Conservation (phyloP, 2,888 invertebrate species). For the Pyrrhia umbra region DNA sequence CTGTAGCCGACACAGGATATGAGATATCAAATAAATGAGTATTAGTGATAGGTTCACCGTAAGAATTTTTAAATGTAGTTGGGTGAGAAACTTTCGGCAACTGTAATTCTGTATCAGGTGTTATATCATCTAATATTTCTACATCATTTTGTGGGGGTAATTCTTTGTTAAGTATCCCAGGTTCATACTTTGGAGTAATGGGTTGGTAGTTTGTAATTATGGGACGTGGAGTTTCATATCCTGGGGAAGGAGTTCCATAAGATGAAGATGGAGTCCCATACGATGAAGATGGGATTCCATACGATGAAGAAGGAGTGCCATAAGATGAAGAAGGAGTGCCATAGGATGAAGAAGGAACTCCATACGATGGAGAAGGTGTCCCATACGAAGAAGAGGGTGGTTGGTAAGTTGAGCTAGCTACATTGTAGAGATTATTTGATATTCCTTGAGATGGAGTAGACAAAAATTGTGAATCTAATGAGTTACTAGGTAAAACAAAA, state of each 20-base stretch:
- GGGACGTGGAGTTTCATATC: conserved; percentile 66
- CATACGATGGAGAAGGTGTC: conserved; percentile 66
- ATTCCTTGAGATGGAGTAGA: conserved; percentile 56
- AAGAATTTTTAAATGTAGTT: conserved; percentile 83
- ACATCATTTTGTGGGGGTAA: conserved; percentile 72
- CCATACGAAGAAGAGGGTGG: conserved; percentile 64
- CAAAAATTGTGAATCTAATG: conserved; percentile 55
- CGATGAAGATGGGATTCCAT: conserved; percentile 64
- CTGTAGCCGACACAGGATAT: conserved; percentile 81
- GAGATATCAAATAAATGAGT: conserved; percentile 76
- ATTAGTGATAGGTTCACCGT: conserved; percentile 83
- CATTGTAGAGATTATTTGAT: conserved; percentile 62
- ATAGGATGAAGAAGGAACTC: conserved; percentile 58
- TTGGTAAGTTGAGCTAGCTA: conserved; percentile 69
- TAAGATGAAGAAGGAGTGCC: conserved; percentile 66
- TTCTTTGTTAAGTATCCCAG: conserved; percentile 73
- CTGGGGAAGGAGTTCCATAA: conserved; percentile 60
- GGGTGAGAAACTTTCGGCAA: conserved; percentile 81
- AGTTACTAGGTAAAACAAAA: conserved; percentile 42
- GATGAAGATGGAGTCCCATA: conserved; percentile 66
- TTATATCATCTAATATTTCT: conserved; percentile 70
- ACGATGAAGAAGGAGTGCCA: conserved; percentile 64
- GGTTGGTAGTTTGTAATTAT: conserved; percentile 70
- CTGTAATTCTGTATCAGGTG: conserved; percentile 73
- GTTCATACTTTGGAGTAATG: conserved; percentile 71